Conservation (phyloP, 2,797 vertebrate species). For the Ispidina picta region DNA sequence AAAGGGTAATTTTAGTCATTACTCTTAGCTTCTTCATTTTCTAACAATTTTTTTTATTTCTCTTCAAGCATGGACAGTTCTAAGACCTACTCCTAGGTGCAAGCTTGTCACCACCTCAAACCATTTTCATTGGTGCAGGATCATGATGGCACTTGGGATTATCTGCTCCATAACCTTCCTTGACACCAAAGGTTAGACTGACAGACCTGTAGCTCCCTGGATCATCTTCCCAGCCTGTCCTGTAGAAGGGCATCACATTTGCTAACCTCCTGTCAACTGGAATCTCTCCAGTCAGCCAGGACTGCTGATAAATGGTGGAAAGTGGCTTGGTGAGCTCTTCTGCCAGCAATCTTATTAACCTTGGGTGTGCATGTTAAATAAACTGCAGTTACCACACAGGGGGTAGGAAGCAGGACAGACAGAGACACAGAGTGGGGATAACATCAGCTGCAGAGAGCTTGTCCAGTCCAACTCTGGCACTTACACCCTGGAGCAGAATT, state of each 20-base stretch:
- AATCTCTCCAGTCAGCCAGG: not conserved
- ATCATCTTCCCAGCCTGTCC: not conserved
- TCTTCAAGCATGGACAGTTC: not conserved
- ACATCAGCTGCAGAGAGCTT: not conserved
- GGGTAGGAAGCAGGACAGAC: not conserved
- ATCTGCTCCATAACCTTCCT: not conserved
- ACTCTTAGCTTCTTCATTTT: not conserved
- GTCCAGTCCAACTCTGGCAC: not conserved
- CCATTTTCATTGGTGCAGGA: not conserved
- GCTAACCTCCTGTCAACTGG: not conserved
- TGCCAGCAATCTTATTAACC: not conserved
- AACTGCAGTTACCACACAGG: not conserved
- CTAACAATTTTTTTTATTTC: not conserved
- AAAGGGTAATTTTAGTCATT: not conserved
- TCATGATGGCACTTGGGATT: not conserved
- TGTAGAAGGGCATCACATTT: not conserved
- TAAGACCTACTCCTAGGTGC: not conserved
- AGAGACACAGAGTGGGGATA: not conserved
- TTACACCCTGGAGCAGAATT: not conserved
- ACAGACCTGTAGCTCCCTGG: not conserved
- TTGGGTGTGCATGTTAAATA: not conserved
- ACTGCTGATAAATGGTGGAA: not conserved
- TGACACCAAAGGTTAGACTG: not conserved
- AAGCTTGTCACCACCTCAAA: not conserved
- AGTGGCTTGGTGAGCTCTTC: not conserved